A percentile compares a stretch with the other conserved stretches of the same genome.
These are phyloP conservation scores for Bombus haemorrhoidalis DNA, from an alignment of 1,140 invertebrate species.

Conservation along the genomic window DNA sequence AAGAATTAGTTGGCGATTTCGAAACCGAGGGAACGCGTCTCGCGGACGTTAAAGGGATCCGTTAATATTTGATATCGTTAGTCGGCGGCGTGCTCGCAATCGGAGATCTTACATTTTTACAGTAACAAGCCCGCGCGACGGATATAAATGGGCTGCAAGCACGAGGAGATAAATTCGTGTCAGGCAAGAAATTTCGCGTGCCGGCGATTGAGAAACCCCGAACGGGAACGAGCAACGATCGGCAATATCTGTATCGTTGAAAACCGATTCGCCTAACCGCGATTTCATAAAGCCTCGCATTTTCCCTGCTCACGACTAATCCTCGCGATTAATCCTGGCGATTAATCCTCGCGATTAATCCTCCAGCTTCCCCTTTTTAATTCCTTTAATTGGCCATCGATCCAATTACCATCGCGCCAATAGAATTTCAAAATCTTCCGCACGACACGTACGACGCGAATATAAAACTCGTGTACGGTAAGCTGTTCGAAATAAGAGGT, in stretches of 20 bases:
- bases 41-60: no score
- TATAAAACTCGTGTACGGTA: no score
- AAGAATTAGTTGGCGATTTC: no score
- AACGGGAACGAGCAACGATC: slow-evolving; percentile 6
- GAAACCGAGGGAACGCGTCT: no score
- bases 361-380: no score
- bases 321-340: not conserved
- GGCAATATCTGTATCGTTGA: slow-evolving; percentile 38
- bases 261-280: slow-evolving; percentile 12
- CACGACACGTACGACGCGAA: no score
- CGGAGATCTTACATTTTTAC: slow-evolving; percentile 32
- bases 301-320: not conserved
- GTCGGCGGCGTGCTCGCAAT: slow-evolving; percentile 3
- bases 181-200: slow-evolving; percentile 44
- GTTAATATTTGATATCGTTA: not conserved
- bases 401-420: no score
- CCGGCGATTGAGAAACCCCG: slow-evolving; percentile 25
- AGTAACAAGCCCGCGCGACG: not conserved
- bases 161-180: slow-evolving; percentile 43
- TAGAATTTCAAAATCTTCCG: no score
- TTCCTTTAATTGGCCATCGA: no score
- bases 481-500: no score
- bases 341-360: slow-evolving; percentile 20
- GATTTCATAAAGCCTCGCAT: slow-evolving; percentile 26
- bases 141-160: slow-evolving; percentile 24